Conservation (phyloP, 2,113 vertebrate genomes). For the Hemiprocne comata region DNA sequence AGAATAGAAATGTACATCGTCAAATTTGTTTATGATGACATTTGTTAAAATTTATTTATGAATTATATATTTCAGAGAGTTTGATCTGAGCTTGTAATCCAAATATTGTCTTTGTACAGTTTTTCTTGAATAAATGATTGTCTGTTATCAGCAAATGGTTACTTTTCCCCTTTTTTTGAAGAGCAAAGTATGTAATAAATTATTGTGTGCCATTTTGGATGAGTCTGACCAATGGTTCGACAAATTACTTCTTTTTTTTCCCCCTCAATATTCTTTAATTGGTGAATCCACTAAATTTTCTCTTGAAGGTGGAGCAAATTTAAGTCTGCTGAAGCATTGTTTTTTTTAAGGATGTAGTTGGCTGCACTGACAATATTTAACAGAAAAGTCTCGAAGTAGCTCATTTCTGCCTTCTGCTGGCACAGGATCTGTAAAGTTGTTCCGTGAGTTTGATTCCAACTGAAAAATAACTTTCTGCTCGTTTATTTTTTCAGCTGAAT, state of each 20-base stretch:
- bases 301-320: neutral
- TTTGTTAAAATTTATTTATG: neutral
- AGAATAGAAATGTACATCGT: neutral
- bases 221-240: neutral
- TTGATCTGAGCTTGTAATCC: neutral
- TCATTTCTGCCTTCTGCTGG: slow-evolving; percentile 43
- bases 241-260: neutral
- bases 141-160: neutral
- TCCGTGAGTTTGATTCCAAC: neutral
- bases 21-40: neutral
- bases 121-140: neutral
- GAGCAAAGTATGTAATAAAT: neutral
- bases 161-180: neutral
- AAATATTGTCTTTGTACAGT: neutral
- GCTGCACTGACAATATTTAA: neutral
- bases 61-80: neutral
- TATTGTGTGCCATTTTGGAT: neutral
- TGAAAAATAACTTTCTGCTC: slow-evolving; percentile 17
- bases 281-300: neutral
- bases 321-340: neutral
- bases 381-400: neutral
- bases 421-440: neutral
- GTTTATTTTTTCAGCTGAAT: slow-evolving; percentile 31
- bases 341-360: neutral
- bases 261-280: neutral